Evolutionary conservation across 2,797 vertebrate species (phyloP), one percentile per base, ranked within the genome.

Genomic region (Notolepis coatsorum): DNA sequence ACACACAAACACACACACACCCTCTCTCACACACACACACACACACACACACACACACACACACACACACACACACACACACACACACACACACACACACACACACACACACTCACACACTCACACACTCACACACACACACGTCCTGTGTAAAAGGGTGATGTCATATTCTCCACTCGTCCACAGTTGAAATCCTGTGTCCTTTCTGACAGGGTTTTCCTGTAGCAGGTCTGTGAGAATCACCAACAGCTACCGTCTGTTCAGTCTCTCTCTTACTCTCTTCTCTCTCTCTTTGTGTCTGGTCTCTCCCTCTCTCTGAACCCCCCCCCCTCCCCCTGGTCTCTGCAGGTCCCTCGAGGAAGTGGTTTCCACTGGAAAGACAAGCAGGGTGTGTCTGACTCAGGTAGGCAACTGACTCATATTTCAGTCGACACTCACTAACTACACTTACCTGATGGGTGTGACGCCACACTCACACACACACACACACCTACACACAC

Each of bases 301-400:
- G n/a, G n/a, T n/a, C n/a, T n/a, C n/a, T n/a, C n/a, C n/a, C n/a
- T n/a, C n/a, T n/a, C n/a, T n/a, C n/a, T n/a, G n/a, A n/a, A n/a
- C n/a, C n/a, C n/a, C n/a, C n/a, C n/a, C n/a, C n/a, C n/a, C n/a
- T n/a, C n/a, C n/a, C n/a, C n/a, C n/a, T n/a, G n/a, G n/a, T n/a
- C n/a, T n/a, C n/a, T n/a, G n/a, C n/a, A n/a, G n/a, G n/a, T n/a
- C n/a, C n/a, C n/a, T n/a, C n/a, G n/a, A n/a, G n/a, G n/a, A 33
- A 39, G 54, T 59, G 61, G 46, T 52, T 57, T 1, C 49, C 59
- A 25, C 18, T 67, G 52, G 54, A 66, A 52, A 12, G 61, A 31
- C 18, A 73, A 20, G 61, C 62, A 63, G 77, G 86, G 84, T 77
- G 86, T 48, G 80, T 62, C 58, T 53, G 62, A 77, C 79, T 81